phyloP scores from a whole-genome alignment of 2,888 invertebrate genomes.

The Acleris sparsana region DNA sequence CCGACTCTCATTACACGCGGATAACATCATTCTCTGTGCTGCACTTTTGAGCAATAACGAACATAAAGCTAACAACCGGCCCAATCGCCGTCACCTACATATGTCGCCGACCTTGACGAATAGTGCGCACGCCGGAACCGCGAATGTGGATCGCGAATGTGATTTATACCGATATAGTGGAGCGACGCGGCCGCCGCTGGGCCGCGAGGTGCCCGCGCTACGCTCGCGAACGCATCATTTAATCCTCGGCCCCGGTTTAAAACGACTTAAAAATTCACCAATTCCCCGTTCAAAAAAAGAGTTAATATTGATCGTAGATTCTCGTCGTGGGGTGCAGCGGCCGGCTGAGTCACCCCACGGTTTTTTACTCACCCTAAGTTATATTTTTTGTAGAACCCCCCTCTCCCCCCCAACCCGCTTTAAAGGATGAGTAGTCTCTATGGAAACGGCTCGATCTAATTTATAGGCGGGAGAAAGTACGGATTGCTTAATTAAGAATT shows the following conservation, averaged over 20 bases:
- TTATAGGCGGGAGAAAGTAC: slow-evolving; percentile 83
- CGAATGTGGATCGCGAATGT: slow-evolving; percentile 46
- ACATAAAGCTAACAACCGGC: slow-evolving; percentile 33
- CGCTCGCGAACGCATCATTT: slow-evolving; percentile 52
- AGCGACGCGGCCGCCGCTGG: slow-evolving; percentile 21
- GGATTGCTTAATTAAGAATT: slow-evolving; percentile 84
- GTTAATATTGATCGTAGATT: slow-evolving; percentile 85
- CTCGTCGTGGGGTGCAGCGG: slow-evolving; percentile 83
- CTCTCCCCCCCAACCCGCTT: slow-evolving; percentile 75
- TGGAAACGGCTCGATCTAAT: slow-evolving; percentile 84
- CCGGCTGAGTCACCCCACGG: slow-evolving; percentile 84
- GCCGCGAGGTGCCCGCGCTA: background rate
- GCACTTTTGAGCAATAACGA: slow-evolving; percentile 36
- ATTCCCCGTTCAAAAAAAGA: slow-evolving; percentile 82
- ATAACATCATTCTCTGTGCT: slow-evolving; percentile 23
- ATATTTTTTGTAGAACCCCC: slow-evolving; percentile 82
- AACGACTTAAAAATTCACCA: slow-evolving; percentile 80
- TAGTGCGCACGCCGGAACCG: slow-evolving; percentile 51
- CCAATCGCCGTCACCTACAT: slow-evolving; percentile 60
- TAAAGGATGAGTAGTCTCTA: slow-evolving; percentile 84
- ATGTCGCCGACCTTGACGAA: slow-evolving; percentile 74
- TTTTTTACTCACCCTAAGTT: slow-evolving; percentile 85
- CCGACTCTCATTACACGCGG: slow-evolving; percentile 4
- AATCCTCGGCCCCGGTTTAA: slow-evolving; percentile 57
- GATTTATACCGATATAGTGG: slow-evolving; percentile 56